A percentile compares a stretch with the other conserved stretches of the same genome.
These are phyloP conservation scores for Barnardius zonarius DNA, from an alignment of 2,113 vertebrate species.

Conservation along the genomic window DNA sequence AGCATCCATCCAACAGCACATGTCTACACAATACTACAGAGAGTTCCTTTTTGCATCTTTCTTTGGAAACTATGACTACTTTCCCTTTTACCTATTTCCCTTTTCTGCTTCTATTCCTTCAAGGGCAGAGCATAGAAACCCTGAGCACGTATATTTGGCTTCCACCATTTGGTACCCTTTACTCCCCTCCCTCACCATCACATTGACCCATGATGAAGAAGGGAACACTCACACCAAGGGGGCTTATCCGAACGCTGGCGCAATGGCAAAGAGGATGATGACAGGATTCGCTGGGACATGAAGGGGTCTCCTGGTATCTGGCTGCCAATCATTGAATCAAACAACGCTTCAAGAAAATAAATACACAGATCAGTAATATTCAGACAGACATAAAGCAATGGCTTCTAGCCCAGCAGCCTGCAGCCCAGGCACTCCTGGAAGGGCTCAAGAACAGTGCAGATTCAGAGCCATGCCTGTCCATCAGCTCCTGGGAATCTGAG, in stretches of 20 bases:
- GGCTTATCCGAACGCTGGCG: constrained; percentile 88
- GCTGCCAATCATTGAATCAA: constrained; percentile 81
- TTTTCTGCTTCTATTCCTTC: not conserved
- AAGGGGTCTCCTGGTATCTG: constrained; percentile 83
- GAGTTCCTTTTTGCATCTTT: not conserved
- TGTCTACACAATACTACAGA: not conserved
- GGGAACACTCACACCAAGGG: constrained; percentile 91
- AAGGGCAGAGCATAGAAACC: not conserved
- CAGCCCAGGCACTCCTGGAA: not conserved
- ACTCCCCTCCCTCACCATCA: not conserved
- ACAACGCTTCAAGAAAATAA: constrained; percentile 77
- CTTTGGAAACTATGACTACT: not conserved
- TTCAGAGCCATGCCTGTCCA: not conserved
- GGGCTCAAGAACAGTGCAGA: not conserved
- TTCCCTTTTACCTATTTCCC: not conserved
- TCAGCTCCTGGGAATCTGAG: not conserved
- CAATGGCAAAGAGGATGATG: constrained; percentile 81
- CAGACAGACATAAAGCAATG: not conserved
- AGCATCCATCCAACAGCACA: not conserved
- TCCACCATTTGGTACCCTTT: not conserved
- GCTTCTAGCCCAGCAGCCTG: not conserved
- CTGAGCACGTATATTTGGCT: not conserved
- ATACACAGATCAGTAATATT: not conserved
- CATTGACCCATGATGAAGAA: not conserved
- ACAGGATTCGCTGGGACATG: constrained; percentile 86